Base-by-base conservation (phyloP, 2,888 invertebrate species). In the Aspidiotus destructor region DNA sequence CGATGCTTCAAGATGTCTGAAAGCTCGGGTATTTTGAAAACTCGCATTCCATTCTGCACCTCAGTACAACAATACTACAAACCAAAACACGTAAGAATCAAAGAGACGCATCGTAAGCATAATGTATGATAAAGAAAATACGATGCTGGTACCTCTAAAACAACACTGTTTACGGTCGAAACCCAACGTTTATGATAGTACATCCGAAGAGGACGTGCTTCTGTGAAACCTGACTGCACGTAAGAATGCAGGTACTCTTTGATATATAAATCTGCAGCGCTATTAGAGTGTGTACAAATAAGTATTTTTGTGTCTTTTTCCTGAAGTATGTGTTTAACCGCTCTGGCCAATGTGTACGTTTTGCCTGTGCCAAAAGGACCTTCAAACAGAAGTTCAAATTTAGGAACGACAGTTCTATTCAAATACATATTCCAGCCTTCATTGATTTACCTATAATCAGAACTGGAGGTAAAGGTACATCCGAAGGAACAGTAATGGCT, bases 351-450 rank as follows among this genome's bases (percentile, higher is more conserved):
- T 0, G 91, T 90, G 75, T 86, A 90, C 0, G 91, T 92, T 76
- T 92, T 92, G 0, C 91, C 91, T 0, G 91, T 91, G n/a, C 91
- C 91, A 77, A 88, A 91, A 0, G 91, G 90, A 1, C 88, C 79
- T 77, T 71, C 40, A 73, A 64, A 69, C 64, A 68, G 1, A 55
- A 11, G 48, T 48, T 54, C 41, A 3, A 28, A 15, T 54, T 3
- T 11, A 41, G 28, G 11, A n/a, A 58, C 41, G 44, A 16, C 1
- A 28, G 54, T 54, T 41, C n/a, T 42, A 53, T 9, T 11, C 42
- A 1, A 28, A 28, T 3, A 10, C 42, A 70, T 28, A 28, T 28
- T 28, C 28, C 28, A 28, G 28, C 5, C 28, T 28, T 28, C 5
- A 1, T 28, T 62, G 42, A 44, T n/a, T 60, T 54, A 78, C 79